Evolutionary conservation across 1,140 invertebrate species (phyloP).

Genomic region (Matsumurasca onukii): DNA sequence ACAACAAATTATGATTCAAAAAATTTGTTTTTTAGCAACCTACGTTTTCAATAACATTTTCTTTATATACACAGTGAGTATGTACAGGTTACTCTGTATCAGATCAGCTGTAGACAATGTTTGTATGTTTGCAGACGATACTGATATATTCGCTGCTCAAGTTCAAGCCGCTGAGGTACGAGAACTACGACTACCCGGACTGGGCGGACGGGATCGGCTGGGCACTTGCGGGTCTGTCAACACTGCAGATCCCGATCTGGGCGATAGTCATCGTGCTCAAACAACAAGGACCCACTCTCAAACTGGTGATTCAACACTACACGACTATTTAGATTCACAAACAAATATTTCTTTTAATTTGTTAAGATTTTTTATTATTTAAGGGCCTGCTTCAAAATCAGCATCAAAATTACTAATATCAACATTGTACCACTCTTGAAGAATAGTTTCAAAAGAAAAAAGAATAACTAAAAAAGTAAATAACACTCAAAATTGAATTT

Average conservation of each 20-base stretch:
- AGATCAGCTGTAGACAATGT: slow-evolving; percentile 46
- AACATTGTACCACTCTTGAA: not conserved
- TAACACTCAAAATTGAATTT: too few species aligned
- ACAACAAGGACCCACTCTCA: slow-evolving; percentile 41
- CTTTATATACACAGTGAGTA: too few species aligned
- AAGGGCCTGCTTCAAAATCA: not conserved
- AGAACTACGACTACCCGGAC: slow-evolving; percentile 49
- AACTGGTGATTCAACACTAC: slow-evolving; percentile 45
- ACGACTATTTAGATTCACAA: not conserved
- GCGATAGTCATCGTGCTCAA: slow-evolving; percentile 43
- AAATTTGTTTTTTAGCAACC: too few species aligned
- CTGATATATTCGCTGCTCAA: slow-evolving; percentile 44
- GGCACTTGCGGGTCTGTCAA: slow-evolving; percentile 50
- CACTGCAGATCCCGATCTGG: slow-evolving; percentile 51
- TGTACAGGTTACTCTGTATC: too few species aligned
- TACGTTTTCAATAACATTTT: too few species aligned
- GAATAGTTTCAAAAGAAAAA: not conserved
- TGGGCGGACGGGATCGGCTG: slow-evolving; percentile 55
- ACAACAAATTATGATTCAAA: too few species aligned
- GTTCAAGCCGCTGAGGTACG: slow-evolving; percentile 44
- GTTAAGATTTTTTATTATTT: slow-evolving; percentile 6
- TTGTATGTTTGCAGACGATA: too few species aligned
- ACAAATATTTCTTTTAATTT: not conserved
- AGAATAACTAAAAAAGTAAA: too few species aligned
- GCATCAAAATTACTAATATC: not conserved